Evolutionary conservation across 2,113 vertebrate genomes (phyloP).

Genomic region (Phocoena sinus): DNA sequence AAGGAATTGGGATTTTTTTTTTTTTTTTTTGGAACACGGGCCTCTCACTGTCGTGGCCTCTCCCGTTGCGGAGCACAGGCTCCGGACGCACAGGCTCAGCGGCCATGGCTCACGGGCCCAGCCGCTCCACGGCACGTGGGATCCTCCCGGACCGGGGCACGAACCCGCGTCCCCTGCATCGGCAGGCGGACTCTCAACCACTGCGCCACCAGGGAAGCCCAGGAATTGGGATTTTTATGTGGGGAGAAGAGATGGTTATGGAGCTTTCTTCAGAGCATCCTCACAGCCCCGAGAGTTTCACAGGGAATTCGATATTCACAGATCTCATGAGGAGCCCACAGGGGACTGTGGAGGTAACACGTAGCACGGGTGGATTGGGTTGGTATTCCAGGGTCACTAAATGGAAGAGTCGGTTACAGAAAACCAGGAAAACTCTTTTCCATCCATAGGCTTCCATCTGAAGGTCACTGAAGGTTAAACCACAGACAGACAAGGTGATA

Average conservation of each 20-base stretch:
- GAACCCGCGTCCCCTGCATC: too few relatives aligned
- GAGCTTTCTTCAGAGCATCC: background rate
- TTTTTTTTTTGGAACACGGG: too few relatives aligned
- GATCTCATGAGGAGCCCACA: background rate
- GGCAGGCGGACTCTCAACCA: too few relatives aligned
- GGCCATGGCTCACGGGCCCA: too few relatives aligned
- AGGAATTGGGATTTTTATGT: background rate
- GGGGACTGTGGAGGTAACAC: background rate
- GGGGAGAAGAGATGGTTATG: background rate
- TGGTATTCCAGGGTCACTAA: background rate
- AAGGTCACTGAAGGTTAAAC: background rate
- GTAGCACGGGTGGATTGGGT: too few relatives aligned
- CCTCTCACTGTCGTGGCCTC: too few relatives aligned
- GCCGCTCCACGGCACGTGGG: too few relatives aligned
- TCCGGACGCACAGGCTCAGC: too few relatives aligned
- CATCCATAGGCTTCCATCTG: background rate
- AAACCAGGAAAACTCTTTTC: background rate
- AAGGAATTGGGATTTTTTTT: background rate
- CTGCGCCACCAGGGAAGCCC: too few relatives aligned
- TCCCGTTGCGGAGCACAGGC: too few relatives aligned
- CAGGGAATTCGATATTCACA: background rate
- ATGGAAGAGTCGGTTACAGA: background rate
- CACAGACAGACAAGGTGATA: background rate
- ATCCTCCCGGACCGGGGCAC: too few relatives aligned
- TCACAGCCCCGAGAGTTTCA: background rate